A percentile compares a stretch with the other conserved stretches of the same genome.
These are phyloP conservation scores for Eolophus roseicapilla DNA, from an alignment of 2,113 vertebrate genomes.

Conservation along the genomic window DNA sequence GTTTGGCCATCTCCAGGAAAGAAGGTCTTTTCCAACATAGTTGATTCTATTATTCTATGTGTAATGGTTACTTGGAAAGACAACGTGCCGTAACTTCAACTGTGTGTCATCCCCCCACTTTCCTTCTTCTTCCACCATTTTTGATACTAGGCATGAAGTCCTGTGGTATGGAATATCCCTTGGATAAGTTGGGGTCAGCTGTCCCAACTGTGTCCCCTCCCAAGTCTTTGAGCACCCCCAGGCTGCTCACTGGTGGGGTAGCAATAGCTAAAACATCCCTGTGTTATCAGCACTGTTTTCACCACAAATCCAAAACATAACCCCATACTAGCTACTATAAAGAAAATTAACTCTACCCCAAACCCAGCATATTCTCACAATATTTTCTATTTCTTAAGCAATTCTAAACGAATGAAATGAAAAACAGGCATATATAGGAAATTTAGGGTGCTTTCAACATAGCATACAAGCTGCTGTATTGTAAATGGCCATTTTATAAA, in stretches of 20 bases:
- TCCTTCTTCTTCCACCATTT: background rate
- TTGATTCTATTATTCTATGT: background rate
- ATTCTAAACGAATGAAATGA: slow-evolving; percentile 37
- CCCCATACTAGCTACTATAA: background rate
- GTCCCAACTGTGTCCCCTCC: background rate
- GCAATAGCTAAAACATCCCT: background rate
- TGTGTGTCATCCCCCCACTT: background rate
- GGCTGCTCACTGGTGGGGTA: background rate
- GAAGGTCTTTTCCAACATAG: background rate
- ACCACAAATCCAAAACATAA: background rate
- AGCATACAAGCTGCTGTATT: slow-evolving; percentile 8
- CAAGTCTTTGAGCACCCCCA: background rate
- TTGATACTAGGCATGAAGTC: background rate
- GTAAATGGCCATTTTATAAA: slow-evolving; percentile 54
- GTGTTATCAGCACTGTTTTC: background rate
- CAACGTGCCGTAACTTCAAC: accelerated
- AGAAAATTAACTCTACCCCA: background rate
- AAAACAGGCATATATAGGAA: slow-evolving; percentile 31
- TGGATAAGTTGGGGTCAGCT: background rate
- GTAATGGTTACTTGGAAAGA: background rate
- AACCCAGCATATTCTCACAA: background rate
- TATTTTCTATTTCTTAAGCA: slow-evolving; percentile 35
- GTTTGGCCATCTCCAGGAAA: background rate
- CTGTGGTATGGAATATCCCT: background rate
- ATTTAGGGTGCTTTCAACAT: slow-evolving; percentile 25